Conservation (phyloP, 2,888 invertebrate species). For the Lacanobia wlatinum region DNA sequence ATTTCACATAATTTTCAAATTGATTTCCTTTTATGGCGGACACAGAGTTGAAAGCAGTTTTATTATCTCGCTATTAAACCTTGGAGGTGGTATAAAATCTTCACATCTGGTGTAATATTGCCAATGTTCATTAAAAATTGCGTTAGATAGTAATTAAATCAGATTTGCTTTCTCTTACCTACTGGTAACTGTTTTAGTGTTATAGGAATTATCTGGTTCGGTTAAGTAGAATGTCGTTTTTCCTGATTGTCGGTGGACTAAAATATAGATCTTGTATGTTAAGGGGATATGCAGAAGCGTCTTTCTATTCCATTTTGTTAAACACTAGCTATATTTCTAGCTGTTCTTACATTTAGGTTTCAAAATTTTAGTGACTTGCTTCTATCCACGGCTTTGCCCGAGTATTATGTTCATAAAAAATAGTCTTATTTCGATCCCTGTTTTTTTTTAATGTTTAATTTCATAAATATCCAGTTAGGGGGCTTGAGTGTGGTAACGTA, state of each 20-base stretch:
- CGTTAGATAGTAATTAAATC: conserved; percentile 24
- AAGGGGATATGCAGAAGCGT: not conserved
- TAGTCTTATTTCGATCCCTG: no score
- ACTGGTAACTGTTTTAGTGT: conserved; percentile 1
- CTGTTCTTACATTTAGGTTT: not conserved
- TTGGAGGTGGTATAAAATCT: conserved; percentile 32
- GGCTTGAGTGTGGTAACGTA: no score
- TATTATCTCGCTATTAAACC: conserved; percentile 42
- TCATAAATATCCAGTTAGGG: no score
- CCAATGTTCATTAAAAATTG: conserved; percentile 46
- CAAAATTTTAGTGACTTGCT: not conserved
- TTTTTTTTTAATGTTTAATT: no score
- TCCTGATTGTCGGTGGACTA: not conserved
- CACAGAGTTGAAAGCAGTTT: conserved; percentile 37
- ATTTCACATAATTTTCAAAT: conserved; percentile 40
- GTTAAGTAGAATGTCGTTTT: not conserved
- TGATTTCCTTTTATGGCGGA: conserved; percentile 38
- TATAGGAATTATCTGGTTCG: not conserved
- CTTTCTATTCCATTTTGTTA: not conserved
- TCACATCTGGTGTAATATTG: conserved; percentile 39
- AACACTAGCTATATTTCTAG: no score
- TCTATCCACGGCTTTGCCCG: no score
- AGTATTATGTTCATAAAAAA: no score
- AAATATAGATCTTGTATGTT: not conserved
- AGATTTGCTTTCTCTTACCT: conserved; percentile 11